Conservation (phyloP, 2,113 vertebrate genomes). For the Sinosuthora webbiana region DNA sequence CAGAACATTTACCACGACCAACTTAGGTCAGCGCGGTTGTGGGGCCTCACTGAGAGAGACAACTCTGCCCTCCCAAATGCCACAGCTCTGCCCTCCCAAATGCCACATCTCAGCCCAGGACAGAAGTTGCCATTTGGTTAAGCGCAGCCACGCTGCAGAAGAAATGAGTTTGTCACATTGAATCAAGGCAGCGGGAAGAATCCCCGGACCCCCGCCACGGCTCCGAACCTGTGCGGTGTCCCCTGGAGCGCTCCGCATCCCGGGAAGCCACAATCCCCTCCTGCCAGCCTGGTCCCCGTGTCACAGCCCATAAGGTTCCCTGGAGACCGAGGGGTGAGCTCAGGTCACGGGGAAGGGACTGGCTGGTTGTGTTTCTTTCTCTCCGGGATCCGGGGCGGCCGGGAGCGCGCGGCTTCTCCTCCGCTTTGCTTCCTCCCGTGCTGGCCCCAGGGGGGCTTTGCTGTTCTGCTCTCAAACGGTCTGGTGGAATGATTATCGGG, state of each 20-base stretch:
- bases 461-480: background rate
- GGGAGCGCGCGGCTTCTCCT: accelerated
- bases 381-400: background rate
- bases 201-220: background rate
- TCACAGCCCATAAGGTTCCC: background rate
- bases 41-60: background rate
- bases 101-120: background rate
- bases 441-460: background rate
- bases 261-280: background rate
- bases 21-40: background rate
- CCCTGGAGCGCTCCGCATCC: background rate
- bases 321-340: background rate
- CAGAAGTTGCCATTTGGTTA: background rate
- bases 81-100: background rate
- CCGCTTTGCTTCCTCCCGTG: background rate
- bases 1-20: accelerated
- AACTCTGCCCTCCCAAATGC: background rate
- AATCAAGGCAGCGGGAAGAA: background rate
- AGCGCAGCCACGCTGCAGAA: background rate
- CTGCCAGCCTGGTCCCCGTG: background rate
- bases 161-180: background rate
- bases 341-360: background rate
- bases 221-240: background rate
- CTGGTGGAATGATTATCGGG: background rate
- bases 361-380: background rate